Conservation (phyloP, 2,113 vertebrate genomes). For the Corythornis vintsioides region DNA sequence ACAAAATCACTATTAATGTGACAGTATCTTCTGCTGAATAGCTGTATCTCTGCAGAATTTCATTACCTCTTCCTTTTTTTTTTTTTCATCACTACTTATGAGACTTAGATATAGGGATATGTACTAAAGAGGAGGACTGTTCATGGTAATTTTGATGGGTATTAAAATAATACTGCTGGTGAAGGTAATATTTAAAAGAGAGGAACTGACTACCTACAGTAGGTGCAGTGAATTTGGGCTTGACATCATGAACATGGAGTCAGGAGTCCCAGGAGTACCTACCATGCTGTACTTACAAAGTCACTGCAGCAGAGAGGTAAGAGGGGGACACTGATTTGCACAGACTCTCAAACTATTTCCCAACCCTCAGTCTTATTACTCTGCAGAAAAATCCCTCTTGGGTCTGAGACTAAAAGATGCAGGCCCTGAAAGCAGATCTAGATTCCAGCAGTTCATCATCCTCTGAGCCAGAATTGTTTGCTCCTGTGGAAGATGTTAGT, state of each 20-base stretch:
- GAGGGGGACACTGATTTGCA: accelerated
- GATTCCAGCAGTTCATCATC: background rate
- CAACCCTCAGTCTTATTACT: background rate
- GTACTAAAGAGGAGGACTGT: background rate
- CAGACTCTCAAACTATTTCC: background rate
- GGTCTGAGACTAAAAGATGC: background rate
- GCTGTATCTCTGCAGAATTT: background rate
- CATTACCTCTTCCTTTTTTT: background rate
- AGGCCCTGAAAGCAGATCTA: background rate
- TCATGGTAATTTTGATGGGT: background rate
- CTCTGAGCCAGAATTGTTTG: background rate
- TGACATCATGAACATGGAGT: background rate
- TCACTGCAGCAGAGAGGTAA: accelerated
- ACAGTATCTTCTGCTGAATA: background rate
- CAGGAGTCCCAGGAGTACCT: background rate
- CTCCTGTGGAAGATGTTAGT: background rate
- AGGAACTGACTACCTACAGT: background rate
- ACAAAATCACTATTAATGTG: background rate
- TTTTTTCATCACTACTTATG: background rate
- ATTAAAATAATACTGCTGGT: background rate
- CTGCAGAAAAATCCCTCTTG: background rate
- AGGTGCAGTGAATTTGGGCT: background rate
- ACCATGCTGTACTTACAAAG: accelerated
- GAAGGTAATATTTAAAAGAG: background rate
- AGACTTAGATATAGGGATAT: background rate